Percentiles rank a stretch among this genome's conserved stretches.
These are phyloP conservation scores for Bungarus multicinctus DNA, from an alignment of 2,113 vertebrate genomes.

Conservation along the genomic window DNA sequence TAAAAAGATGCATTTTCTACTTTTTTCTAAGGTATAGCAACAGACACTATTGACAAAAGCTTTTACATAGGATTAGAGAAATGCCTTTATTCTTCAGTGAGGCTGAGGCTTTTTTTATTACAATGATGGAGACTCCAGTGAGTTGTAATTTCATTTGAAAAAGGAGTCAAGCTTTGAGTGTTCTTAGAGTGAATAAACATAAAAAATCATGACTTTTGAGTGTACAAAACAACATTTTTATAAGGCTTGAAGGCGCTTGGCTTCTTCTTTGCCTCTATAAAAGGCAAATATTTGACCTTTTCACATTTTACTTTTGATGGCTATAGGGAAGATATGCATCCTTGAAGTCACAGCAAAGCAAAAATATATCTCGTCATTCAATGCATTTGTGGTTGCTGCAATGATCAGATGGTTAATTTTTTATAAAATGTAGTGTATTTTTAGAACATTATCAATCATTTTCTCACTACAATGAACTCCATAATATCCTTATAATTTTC, in stretches of 20 bases:
- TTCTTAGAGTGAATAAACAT: neutral
- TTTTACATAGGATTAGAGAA: neutral
- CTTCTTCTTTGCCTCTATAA: too few relatives aligned
- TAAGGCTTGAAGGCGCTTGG: neutral
- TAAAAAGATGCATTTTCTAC: neutral
- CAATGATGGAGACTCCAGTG: neutral
- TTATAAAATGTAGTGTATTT: neutral
- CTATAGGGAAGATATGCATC: neutral
- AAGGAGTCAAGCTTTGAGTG: neutral
- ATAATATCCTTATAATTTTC: neutral
- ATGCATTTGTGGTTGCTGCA: neutral
- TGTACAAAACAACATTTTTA: neutral
- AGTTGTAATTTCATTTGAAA: neutral
- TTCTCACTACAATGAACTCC: neutral
- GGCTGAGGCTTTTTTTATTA: neutral
- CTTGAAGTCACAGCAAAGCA: neutral
- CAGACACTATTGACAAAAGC: neutral
- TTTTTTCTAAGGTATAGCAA: neutral
- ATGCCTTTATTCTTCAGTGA: neutral
- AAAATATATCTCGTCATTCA: neutral
- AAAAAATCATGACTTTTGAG: neutral
- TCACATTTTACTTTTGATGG: neutral
- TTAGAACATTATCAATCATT: neutral
- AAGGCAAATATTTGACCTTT: neutral
- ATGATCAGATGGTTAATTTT: neutral